These are phyloP conservation scores for Cichlasoma orientale DNA, from an alignment of 2,797 vertebrate genomes.

Conservation along the genomic window DNA sequence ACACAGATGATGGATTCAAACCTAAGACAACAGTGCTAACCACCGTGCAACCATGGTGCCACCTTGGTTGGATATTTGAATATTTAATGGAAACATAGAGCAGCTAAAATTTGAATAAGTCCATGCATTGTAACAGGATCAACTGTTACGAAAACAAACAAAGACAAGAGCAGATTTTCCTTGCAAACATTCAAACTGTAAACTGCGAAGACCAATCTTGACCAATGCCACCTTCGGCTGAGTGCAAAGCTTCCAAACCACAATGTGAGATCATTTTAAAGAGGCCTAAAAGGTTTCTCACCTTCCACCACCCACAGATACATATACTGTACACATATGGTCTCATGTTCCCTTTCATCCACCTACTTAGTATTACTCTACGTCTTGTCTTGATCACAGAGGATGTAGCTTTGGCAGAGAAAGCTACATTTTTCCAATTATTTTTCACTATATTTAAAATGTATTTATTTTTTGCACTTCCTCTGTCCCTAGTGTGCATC, in stretches of 20 bases:
- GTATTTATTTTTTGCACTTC: not conserved
- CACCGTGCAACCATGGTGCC: too few relatives aligned
- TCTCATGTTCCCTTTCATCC: slow-evolving; percentile 14
- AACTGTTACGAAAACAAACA: not conserved
- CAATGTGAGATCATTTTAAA: slow-evolving; percentile 22
- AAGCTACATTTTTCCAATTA: slow-evolving; percentile 8
- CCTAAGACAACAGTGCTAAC: too few relatives aligned
- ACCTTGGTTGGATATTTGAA: not conserved
- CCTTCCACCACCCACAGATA: not conserved
- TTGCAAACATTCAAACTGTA: not conserved
- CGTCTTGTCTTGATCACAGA: slow-evolving; percentile 12
- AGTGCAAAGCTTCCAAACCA: slow-evolving; percentile 13
- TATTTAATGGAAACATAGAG: not conserved
- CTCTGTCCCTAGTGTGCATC: too few relatives aligned
- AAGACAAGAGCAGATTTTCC: not conserved
- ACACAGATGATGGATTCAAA: too few relatives aligned
- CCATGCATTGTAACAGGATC: not conserved
- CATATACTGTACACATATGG: not conserved
- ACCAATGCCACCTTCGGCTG: not conserved
- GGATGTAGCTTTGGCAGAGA: slow-evolving; percentile 1
- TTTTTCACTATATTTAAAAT: not conserved
- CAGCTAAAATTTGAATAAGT: too few relatives aligned
- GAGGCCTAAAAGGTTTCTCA: slow-evolving; percentile 9
- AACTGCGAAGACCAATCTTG: not conserved
- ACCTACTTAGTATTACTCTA: slow-evolving; percentile 24